Conservation (phyloP, 35 echinoderm and acorn worm genomes). For the Ophioderma brevispina region DNA sequence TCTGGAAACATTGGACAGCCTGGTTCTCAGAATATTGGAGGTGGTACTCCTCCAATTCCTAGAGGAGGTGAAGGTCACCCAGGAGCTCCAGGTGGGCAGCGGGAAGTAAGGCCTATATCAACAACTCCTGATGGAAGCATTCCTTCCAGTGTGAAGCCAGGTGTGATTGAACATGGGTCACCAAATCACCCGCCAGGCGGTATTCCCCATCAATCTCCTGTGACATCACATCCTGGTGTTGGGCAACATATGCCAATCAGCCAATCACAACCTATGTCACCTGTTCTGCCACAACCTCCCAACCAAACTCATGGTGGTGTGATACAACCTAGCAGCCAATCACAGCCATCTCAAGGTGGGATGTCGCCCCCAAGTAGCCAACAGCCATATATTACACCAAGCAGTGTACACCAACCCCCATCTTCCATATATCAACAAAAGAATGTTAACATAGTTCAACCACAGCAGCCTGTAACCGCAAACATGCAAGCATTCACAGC, state of each 20-base stretch:
- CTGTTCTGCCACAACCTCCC: conserved; percentile 2
- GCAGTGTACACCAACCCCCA: background rate
- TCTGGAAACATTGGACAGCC: too few relatives aligned
- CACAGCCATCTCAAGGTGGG: background rate
- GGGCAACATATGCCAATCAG: background rate
- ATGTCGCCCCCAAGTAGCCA: conserved; percentile 11
- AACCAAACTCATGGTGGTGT: background rate
- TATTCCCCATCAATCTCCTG: conserved; percentile 13
- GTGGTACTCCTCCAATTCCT: too few relatives aligned
- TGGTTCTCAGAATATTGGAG: too few relatives aligned
- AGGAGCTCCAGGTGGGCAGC: background rate
- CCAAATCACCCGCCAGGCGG: conserved; percentile 2
- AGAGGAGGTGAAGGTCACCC: background rate
- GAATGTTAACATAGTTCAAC: background rate
- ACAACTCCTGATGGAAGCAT: too few relatives aligned
- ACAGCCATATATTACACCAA: background rate
- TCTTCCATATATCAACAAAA: conserved; percentile 11
- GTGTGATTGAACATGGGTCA: background rate
- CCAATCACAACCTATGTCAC: conserved; percentile 20
- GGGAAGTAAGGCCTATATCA: too few relatives aligned
- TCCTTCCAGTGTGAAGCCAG: background rate
- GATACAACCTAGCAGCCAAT: conserved; percentile 32
- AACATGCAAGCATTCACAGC: background rate
- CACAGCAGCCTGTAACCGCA: conserved; percentile 4
- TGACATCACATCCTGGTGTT: background rate